phyloP scores from a whole-genome alignment of 2,113 vertebrate species.

The Lates calcarifer region DNA sequence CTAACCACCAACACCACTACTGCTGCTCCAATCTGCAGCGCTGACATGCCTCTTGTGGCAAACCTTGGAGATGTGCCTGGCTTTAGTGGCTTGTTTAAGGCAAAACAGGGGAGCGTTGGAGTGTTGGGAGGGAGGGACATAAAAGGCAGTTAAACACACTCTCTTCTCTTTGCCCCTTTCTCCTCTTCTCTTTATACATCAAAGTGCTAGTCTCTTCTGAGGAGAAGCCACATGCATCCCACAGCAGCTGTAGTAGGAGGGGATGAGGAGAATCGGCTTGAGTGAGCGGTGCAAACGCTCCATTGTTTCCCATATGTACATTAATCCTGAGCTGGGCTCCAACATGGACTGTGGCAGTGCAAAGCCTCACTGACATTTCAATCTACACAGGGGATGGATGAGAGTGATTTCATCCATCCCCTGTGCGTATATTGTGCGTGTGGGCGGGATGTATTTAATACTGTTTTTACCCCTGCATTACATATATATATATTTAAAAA shows the following conservation, averaged over 20 bases:
- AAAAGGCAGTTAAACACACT: slow-evolving; percentile 59
- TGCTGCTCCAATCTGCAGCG: slow-evolving; percentile 2
- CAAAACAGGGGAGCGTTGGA: slow-evolving; percentile 28
- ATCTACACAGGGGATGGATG: slow-evolving; percentile 49
- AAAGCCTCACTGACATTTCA: slow-evolving; percentile 67
- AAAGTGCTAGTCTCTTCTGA: slow-evolving; percentile 52
- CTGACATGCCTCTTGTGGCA: slow-evolving; percentile 38
- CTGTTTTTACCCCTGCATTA: slow-evolving; percentile 45
- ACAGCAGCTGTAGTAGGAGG: slow-evolving; percentile 41
- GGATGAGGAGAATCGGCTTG: slow-evolving; percentile 49
- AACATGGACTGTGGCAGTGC: slow-evolving; percentile 13
- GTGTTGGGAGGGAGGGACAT: slow-evolving; percentile 50
- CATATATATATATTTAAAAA: too few relatives aligned
- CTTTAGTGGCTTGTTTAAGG: slow-evolving; percentile 49
- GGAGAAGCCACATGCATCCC: slow-evolving; percentile 43
- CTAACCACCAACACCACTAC: slow-evolving; percentile 7
- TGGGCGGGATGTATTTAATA: slow-evolving; percentile 57
- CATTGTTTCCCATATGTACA: slow-evolving; percentile 73
- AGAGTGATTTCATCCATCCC: slow-evolving; percentile 29
- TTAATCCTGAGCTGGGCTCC: slow-evolving; percentile 66
- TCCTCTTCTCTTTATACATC: slow-evolving; percentile 59
- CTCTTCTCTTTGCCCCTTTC: slow-evolving; percentile 34
- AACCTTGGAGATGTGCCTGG: slow-evolving; percentile 41
- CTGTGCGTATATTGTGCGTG: slow-evolving; percentile 31
- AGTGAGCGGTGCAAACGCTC: slow-evolving; percentile 30